phyloP scores from a whole-genome alignment of 2,888 invertebrate species.

The Rhingia campestris region DNA sequence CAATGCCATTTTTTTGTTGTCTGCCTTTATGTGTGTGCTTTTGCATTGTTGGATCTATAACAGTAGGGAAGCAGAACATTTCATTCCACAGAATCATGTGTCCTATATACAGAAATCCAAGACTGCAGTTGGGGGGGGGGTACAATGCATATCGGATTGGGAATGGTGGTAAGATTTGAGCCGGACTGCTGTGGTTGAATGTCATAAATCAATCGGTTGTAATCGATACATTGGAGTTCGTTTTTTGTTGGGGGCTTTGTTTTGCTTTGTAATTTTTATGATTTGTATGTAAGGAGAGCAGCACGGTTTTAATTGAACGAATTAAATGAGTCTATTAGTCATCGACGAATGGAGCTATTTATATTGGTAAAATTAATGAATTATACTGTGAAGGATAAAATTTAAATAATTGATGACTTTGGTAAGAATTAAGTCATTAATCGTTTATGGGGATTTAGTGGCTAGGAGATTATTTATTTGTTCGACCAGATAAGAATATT shows the following conservation, averaged over 20 bases:
- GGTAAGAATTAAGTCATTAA: conserved; percentile 58
- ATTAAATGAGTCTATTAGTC: conserved; percentile 74
- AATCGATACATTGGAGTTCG: conserved; percentile 60
- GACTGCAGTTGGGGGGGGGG: neutral
- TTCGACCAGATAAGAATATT: conserved; percentile 10
- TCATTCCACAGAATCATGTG: conserved; percentile 54
- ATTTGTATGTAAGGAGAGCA: conserved; percentile 69
- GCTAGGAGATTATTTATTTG: conserved; percentile 10
- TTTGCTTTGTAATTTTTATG: conserved; percentile 25
- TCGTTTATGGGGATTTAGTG: conserved; percentile 45
- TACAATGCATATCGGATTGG: conserved; percentile 29
- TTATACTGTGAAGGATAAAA: conserved; percentile 34
- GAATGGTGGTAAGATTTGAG: conserved; percentile 19
- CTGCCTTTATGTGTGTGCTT: neutral
- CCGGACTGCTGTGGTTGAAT: conserved; percentile 38
- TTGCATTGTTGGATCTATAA: conserved; percentile 19
- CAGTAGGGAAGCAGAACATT: conserved; percentile 54
- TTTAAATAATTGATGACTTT: conserved; percentile 63
- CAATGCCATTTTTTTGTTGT: conserved; percentile 36
- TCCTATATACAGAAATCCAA: conserved; percentile 46
- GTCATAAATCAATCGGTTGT: conserved; percentile 72
- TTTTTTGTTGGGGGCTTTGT: neutral
- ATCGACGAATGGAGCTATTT: conserved; percentile 56
- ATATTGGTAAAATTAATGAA: conserved; percentile 69
- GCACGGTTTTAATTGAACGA: conserved; percentile 69